phyloP scores from a whole-genome alignment of 1,140 invertebrate genomes.

The Asbolus verrucosus region DNA sequence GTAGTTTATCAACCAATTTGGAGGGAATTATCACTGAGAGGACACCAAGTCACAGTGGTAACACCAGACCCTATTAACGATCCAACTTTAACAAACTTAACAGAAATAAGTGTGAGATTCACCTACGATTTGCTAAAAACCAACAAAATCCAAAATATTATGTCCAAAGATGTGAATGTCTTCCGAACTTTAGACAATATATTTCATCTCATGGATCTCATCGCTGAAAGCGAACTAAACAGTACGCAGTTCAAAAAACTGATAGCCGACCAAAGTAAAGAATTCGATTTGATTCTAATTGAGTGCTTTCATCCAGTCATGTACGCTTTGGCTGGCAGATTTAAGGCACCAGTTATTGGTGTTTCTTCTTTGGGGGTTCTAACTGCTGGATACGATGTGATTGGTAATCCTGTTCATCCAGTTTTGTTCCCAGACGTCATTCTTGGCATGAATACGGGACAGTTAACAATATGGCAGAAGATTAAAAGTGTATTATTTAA shows the following conservation, averaged over 20 bases:
- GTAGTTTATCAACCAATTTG: conserved; percentile 64
- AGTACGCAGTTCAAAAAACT: conserved; percentile 61
- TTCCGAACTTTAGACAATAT: background rate
- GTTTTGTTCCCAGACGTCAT: conserved; percentile 64
- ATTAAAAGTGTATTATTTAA: conserved; percentile 51
- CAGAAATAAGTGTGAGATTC: conserved; percentile 45
- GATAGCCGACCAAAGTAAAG: conserved; percentile 47
- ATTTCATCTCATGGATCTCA: conserved; percentile 50
- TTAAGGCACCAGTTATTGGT: conserved; percentile 57
- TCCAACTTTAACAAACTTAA: conserved; percentile 43
- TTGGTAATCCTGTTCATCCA: conserved; percentile 65
- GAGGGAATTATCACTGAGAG: conserved; percentile 43
- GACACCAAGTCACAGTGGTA: conserved; percentile 47
- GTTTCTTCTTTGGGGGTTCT: conserved; percentile 46
- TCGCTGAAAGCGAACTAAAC: conserved; percentile 61
- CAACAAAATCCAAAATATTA: background rate
- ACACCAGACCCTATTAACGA: conserved; percentile 49
- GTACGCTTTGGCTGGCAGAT: conserved; percentile 49
- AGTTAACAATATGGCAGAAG: conserved; percentile 64
- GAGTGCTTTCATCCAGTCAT: conserved; percentile 44
- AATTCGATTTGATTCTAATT: conserved; percentile 58
- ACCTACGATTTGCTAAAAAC: conserved; percentile 5
- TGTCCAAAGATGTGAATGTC: conserved; percentile 3
- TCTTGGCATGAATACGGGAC: conserved; percentile 49
- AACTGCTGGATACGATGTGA: conserved; percentile 38